A percentile compares a stretch with the other conserved stretches of the same genome.
Conservation (phyloP, 2,888 invertebrate genomes). For the Orthosia gothica region DNA sequence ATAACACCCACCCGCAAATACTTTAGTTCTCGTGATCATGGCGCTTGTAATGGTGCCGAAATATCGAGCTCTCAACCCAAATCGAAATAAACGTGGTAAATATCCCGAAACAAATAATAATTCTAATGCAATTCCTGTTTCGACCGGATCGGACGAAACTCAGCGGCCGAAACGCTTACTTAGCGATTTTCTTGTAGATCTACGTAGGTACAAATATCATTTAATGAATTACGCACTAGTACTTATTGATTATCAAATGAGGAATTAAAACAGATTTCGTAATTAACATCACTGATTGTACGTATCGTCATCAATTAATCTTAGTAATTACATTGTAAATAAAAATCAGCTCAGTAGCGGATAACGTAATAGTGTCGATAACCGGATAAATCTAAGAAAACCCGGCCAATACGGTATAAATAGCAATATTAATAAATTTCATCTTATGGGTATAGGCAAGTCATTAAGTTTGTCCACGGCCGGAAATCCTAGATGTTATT, state of each 20-base stretch:
- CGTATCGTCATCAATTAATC: background rate
- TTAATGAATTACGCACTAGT: background rate
- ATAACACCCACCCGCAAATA: too few species aligned
- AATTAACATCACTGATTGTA: conserved; percentile 3
- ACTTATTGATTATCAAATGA: background rate
- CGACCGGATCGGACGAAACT: too few species aligned
- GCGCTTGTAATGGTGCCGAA: too few species aligned
- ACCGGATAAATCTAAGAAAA: conserved; percentile 21
- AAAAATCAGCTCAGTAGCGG: background rate
- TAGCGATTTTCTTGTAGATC: background rate
- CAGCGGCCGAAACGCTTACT: too few species aligned
- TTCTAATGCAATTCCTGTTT: too few species aligned
- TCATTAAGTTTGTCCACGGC: conserved; percentile 55
- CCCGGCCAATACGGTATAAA: conserved; percentile 12
- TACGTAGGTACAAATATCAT: background rate
- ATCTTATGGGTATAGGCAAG: conserved; percentile 23
- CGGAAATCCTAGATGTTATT: conserved; percentile 76
- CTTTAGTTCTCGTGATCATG: too few species aligned
- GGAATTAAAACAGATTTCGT: background rate
- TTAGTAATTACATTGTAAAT: conserved; percentile 10
- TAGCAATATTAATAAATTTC: conserved; percentile 26
- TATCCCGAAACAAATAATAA: too few species aligned
- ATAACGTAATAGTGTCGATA: conserved; percentile 2
- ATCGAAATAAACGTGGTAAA: too few species aligned
- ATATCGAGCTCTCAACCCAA: too few species aligned